Base-by-base conservation (phyloP, 2,113 vertebrate species). In the Spheniscus mendiculus region DNA sequence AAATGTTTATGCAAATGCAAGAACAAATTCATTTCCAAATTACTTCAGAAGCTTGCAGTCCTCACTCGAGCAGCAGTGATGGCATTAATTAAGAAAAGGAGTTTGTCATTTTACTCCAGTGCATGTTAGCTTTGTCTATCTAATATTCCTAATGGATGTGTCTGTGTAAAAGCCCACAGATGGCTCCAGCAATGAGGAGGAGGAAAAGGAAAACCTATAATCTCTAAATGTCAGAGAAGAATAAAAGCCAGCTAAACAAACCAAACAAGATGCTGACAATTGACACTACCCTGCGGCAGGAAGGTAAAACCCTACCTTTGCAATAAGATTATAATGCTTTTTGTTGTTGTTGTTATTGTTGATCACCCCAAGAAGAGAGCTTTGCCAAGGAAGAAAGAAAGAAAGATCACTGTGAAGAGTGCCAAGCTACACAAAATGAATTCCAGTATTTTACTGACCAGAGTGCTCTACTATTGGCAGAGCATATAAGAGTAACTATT, bases 221-320 rank as follows among this genome's bases (percentile, higher is more conserved):
- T 83, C 74, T 86, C 63, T 88, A 96, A 95, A 95, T 95, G 81
- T 96, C 93, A 96, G 83, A 85, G 71, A 91, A 95, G 81, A 96
- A 97, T 78, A 89, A 97, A 95, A 96, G n/a, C 67, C 78, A 91
- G 61, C 90, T 86, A 96, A 97, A 92, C 42, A 94, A 97, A 96
- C 72, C 55, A 86, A 88, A 76, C 49, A 90, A 92, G 87, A 89
- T 85, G 62, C 50, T 96, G 87, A 94, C 69, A 92, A 62, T 56
- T 92, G 91, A 94, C 59, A 53, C 49, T 83, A 50, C 47, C n/a
- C 71, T 70, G 53, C 9, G 3, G 56, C 56, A 80, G 58, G 40
- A 91, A 94, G 58, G 34, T 91, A 83, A 93, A 86, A 1, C 20
- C 4, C 49, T 94, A 59, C 23, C 15, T 92, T 87, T 97, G 62